Evolutionary conservation across 2,888 invertebrate species (phyloP).

Genomic region (Cataglyphis cursor): DNA sequence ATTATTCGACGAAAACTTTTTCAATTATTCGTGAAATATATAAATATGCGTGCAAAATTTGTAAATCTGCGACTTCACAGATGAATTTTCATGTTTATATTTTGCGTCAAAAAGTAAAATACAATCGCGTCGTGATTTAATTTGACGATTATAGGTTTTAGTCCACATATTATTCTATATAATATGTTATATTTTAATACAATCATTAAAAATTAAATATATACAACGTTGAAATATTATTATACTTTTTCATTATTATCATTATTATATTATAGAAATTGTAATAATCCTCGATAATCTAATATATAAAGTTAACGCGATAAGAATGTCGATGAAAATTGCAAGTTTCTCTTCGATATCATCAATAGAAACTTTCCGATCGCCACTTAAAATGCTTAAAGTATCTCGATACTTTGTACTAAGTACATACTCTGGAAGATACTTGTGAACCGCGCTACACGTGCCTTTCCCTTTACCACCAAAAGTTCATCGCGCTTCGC

Average conservation of each 20-base stretch:
- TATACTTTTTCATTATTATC: conserved; percentile 23
- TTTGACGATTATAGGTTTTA: neutral
- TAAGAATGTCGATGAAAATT: conserved; percentile 34
- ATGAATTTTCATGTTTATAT: neutral
- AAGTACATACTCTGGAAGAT: conserved; percentile 47
- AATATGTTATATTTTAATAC: conserved; percentile 5
- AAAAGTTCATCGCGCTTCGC: conserved; percentile 34
- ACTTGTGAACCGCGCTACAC: conserved; percentile 35
- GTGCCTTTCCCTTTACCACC: conserved; percentile 36
- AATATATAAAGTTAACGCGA: conserved; percentile 28
- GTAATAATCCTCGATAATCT: conserved; percentile 34
- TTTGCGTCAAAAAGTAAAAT: neutral
- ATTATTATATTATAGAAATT: neutral
- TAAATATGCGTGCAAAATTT: neutral
- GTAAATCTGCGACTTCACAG: conserved; percentile 7
- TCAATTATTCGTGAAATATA: neutral
- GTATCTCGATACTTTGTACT: conserved; percentile 49
- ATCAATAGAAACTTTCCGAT: conserved; percentile 47
- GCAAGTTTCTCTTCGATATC: conserved; percentile 10
- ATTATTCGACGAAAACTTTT: conserved; percentile 19
- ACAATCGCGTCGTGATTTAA: neutral
- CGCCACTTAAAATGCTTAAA: conserved; percentile 53
- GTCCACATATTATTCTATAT: neutral
- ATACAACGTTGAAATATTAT: neutral
- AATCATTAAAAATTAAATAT: neutral